Evolutionary conservation across 2,888 invertebrate genomes (phyloP).

Genomic region (Hemistola chrysoprasaria): DNA sequence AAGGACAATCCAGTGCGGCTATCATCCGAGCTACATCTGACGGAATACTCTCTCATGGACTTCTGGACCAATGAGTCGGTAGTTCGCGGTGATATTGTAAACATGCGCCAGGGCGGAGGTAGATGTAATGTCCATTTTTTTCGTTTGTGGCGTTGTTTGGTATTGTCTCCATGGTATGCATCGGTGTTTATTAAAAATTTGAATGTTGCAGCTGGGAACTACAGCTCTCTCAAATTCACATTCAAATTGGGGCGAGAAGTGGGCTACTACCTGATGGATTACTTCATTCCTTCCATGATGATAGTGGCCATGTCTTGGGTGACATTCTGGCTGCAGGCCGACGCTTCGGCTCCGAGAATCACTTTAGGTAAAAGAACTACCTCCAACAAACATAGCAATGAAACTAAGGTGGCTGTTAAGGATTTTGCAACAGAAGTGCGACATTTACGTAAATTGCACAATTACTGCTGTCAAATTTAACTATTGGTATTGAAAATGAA

Average conservation of each 20-base stretch:
- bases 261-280: slow-evolving; percentile 94
- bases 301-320: slow-evolving; percentile 95
- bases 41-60: slow-evolving; percentile 88
- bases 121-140: slow-evolving; percentile 68
- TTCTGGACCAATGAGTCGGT: slow-evolving; percentile 88
- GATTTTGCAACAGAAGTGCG: too few relatives aligned
- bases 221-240: slow-evolving; percentile 89
- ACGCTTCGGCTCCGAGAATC: slow-evolving; percentile 91
- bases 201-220: slow-evolving; percentile 89
- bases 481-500: too few relatives aligned
- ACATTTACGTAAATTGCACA: too few relatives aligned
- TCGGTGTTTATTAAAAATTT: too few relatives aligned
- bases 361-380: slow-evolving; percentile 88
- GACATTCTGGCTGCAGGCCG: slow-evolving; percentile 94
- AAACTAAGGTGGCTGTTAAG: too few relatives aligned
- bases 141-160: slow-evolving; percentile 37
- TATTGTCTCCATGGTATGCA: too few relatives aligned
- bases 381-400: too few relatives aligned
- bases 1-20: slow-evolving; percentile 87
- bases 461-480: too few relatives aligned
- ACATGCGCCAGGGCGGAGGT: slow-evolving; percentile 88
- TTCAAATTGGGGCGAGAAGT: slow-evolving; percentile 91
- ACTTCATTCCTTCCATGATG: slow-evolving; percentile 93
- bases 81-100: slow-evolving; percentile 85
- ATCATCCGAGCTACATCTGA: slow-evolving; percentile 89